phyloP scores from a whole-genome alignment of 2,888 invertebrate species.

The Spisula solida region DNA sequence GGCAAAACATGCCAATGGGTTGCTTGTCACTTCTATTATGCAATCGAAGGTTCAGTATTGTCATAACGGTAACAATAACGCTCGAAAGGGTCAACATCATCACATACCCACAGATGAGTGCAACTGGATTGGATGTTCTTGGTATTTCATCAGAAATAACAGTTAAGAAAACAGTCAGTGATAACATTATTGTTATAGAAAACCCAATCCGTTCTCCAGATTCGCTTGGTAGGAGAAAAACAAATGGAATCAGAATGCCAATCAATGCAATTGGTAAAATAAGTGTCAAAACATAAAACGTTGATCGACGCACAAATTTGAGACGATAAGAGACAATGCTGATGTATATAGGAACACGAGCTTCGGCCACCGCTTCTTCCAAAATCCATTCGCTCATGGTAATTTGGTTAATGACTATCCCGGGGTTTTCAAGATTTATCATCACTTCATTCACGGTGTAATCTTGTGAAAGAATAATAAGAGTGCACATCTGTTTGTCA shows the following conservation, averaged over 20 bases:
- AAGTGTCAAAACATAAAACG: conserved; percentile 29
- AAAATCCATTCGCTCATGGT: conserved; percentile 25
- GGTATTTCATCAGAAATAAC: conserved; percentile 37
- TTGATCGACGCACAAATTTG: conserved; percentile 22
- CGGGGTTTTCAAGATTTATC: not conserved
- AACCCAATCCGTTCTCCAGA: conserved; percentile 29
- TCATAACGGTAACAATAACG: not conserved
- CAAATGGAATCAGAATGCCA: conserved; percentile 10
- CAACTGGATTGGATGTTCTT: conserved; percentile 5
- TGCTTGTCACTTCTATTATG: not conserved
- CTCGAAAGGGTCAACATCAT: not conserved
- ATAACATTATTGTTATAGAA: conserved; percentile 23
- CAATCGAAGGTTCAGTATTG: not conserved
- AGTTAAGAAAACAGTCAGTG: conserved; percentile 19
- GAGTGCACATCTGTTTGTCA: conserved; percentile 30
- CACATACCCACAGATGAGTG: conserved; percentile 26
- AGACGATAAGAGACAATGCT: not conserved
- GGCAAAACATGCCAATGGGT: not conserved
- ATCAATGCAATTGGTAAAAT: conserved; percentile 22
- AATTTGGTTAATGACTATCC: not conserved
- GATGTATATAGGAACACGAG: not conserved
- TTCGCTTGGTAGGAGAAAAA: conserved; percentile 32
- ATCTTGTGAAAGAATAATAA: not conserved
- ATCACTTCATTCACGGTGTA: not conserved
- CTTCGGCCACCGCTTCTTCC: not conserved